Conservation (phyloP, 2,797 vertebrate species). For the Silurus aristotelis region DNA sequence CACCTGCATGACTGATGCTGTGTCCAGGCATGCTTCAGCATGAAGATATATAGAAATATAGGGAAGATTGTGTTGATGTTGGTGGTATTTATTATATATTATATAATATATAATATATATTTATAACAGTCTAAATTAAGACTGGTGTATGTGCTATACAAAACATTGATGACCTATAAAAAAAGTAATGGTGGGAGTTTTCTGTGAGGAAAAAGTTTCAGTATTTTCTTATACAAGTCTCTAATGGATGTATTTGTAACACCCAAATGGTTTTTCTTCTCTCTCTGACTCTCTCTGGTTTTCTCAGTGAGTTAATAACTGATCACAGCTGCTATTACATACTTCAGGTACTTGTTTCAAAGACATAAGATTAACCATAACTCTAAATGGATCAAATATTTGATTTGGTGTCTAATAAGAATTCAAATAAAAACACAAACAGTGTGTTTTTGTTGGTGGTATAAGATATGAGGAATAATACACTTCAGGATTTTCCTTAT, state of each 20-base stretch:
- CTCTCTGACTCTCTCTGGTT: neutral
- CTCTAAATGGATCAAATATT: neutral
- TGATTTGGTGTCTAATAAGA: neutral
- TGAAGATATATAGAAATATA: neutral
- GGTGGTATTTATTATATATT: neutral
- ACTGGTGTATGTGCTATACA: neutral
- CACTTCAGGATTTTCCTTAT: neutral
- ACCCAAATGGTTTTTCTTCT: neutral
- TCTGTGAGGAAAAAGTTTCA: neutral
- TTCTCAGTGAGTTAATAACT: neutral
- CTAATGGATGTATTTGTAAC: neutral
- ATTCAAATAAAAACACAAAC: neutral
- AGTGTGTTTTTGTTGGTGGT: neutral
- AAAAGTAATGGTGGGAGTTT: neutral
- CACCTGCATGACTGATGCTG: slow-evolving; percentile 57
- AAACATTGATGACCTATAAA: neutral
- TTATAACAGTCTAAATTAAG: neutral
- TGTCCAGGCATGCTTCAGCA: slow-evolving; percentile 25
- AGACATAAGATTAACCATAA: neutral
- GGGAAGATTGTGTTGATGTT: neutral
- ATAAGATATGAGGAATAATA: neutral
- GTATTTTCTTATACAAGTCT: neutral
- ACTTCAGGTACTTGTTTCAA: neutral
- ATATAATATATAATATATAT: no score
- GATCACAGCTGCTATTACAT: neutral